phyloP scores from a whole-genome alignment of 2,113 vertebrate genomes.

The Peucedramus taeniatus region DNA sequence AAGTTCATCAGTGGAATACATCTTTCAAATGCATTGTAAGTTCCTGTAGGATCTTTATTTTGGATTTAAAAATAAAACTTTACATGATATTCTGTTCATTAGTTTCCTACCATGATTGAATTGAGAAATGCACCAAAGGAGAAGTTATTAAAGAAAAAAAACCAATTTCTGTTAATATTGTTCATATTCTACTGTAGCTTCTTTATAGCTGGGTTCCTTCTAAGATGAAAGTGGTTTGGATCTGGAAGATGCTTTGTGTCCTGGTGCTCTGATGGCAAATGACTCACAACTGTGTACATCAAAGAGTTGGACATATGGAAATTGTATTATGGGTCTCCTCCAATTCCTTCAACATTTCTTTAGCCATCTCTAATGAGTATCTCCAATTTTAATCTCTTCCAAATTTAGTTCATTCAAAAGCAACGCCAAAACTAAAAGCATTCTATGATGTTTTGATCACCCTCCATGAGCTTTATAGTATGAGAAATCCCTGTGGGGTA shows the following conservation, averaged over 20 bases:
- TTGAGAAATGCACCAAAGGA: background rate
- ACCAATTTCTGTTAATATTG: background rate
- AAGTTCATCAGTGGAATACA: background rate
- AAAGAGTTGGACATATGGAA: background rate
- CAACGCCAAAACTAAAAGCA: background rate
- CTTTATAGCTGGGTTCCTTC: background rate
- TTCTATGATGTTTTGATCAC: background rate
- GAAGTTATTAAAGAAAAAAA: background rate
- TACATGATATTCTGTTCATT: background rate
- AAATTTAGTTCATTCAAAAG: background rate
- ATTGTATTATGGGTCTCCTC: background rate
- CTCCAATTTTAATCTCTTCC: background rate
- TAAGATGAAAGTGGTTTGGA: background rate
- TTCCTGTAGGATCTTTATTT: background rate
- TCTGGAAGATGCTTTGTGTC: background rate
- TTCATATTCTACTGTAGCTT: background rate
- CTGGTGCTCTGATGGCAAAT: background rate
- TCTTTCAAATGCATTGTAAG: background rate
- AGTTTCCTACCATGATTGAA: background rate
- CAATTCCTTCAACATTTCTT: background rate
- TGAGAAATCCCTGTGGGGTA: background rate
- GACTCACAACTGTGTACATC: background rate
- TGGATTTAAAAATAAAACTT: background rate
- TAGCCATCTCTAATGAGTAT: background rate
- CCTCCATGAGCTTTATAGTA: background rate